Conservation (phyloP, 2,113 vertebrate species). For the Ptychochromis oligacanthus region DNA sequence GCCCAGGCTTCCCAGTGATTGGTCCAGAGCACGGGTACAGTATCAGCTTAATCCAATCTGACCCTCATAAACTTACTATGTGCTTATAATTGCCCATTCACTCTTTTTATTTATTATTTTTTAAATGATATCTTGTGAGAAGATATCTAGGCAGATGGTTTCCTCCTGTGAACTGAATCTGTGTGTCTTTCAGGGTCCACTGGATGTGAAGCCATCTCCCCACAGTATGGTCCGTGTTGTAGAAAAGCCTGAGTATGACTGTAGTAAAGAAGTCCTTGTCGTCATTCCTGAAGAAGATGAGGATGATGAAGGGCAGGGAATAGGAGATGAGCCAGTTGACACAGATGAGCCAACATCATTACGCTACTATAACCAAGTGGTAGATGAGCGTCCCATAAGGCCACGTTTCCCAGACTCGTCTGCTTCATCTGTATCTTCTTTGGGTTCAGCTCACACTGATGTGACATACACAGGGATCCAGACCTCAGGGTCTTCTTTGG, state of each 20-base stretch:
- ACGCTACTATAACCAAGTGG: constrained; percentile 89
- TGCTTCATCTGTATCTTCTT: constrained; percentile 81
- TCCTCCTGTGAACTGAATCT: background rate
- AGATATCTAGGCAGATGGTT: background rate
- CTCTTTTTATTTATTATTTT: background rate
- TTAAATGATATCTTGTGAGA: background rate
- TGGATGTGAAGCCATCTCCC: constrained; percentile 88
- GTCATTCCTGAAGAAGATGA: constrained; percentile 82
- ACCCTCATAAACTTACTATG: background rate
- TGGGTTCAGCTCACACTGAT: constrained; percentile 80
- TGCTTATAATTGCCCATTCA: background rate
- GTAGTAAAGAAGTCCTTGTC: constrained; percentile 84
- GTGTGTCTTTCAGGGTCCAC: constrained; percentile 61
- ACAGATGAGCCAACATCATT: constrained; percentile 82
- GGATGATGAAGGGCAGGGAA: constrained; percentile 57
- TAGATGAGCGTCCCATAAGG: constrained; percentile 84
- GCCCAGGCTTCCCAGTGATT: constrained; percentile 74
- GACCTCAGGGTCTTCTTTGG: constrained; percentile 80
- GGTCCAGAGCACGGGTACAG: constrained; percentile 71
- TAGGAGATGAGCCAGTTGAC: constrained; percentile 79
- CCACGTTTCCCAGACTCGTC: constrained; percentile 72
- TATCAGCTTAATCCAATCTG: background rate
- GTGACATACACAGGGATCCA: constrained; percentile 95
- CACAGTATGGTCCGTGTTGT: constrained; percentile 91
- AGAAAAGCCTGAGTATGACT: constrained; percentile 78